phyloP scores from a whole-genome alignment of 2,113 vertebrate genomes.

The Trachemys scripta region DNA sequence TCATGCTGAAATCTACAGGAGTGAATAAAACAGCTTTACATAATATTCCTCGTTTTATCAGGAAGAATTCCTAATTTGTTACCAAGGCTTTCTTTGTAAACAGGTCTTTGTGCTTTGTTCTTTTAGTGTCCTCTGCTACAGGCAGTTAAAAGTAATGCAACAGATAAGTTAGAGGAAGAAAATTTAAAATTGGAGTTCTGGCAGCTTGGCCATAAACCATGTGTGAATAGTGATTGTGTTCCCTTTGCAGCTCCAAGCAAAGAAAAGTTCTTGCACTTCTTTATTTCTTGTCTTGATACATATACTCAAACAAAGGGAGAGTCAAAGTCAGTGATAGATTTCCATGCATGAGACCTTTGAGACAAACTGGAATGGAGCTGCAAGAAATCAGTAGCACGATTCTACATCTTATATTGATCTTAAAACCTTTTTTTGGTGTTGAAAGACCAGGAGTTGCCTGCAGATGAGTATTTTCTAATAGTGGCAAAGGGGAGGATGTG shows the following conservation, averaged over 20 bases:
- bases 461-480: accelerated
- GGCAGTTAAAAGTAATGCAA: background rate
- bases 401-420: conserved; percentile 22
- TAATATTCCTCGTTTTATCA: background rate
- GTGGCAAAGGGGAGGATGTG: background rate
- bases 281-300: conserved; percentile 15
- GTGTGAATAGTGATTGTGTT: background rate
- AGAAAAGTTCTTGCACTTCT: background rate
- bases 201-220: background rate
- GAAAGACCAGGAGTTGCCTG: background rate
- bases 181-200: background rate
- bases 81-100: background rate
- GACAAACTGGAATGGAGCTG: conserved; percentile 9
- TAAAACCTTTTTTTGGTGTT: background rate
- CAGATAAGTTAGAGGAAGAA: background rate
- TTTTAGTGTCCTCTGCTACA: background rate
- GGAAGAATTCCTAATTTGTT: conserved; percentile 6
- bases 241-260: background rate
- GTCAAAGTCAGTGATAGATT: background rate
- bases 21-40: background rate
- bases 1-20: background rate
- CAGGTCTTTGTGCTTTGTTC: background rate
- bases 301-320: conserved; percentile 18
- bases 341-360: background rate
- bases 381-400: background rate